phyloP scores from a whole-genome alignment of 2,113 vertebrate species.

The Telmatochromis brichardi region DNA sequence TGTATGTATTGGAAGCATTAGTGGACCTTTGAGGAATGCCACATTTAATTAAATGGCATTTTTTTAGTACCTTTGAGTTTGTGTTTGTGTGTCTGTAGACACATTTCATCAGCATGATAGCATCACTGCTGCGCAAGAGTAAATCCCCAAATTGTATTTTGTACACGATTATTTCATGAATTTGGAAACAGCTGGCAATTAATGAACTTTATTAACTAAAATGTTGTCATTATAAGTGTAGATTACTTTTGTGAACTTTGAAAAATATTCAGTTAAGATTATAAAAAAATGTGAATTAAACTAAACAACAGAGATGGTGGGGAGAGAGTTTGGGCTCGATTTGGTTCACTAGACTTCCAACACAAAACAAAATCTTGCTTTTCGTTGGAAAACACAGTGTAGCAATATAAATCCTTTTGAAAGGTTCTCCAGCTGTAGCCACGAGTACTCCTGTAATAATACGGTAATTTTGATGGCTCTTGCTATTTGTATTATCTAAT shows the following conservation, averaged over 20 bases:
- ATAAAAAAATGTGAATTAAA: fast-evolving
- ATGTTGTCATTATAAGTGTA: neutral
- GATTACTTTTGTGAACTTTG: neutral
- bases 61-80: neutral
- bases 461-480: neutral
- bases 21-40: neutral
- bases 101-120: neutral
- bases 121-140: fast-evolving
- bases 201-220: neutral
- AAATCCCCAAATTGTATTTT: neutral
- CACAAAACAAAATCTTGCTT: neutral
- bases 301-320: neutral
- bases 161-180: neutral
- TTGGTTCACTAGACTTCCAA: neutral
- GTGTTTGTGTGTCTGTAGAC: neutral
- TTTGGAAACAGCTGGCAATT: neutral
- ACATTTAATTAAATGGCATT: neutral
- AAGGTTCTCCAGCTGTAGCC: neutral
- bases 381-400: fast-evolving
- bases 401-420: neutral
- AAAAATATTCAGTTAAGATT: neutral
- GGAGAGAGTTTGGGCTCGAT: neutral
- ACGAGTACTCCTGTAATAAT: neutral
- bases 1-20: neutral
- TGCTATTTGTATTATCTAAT: neutral